Evolutionary conservation across 2,797 vertebrate species (phyloP).

Genomic region (Crocodylus rhombifer): DNA sequence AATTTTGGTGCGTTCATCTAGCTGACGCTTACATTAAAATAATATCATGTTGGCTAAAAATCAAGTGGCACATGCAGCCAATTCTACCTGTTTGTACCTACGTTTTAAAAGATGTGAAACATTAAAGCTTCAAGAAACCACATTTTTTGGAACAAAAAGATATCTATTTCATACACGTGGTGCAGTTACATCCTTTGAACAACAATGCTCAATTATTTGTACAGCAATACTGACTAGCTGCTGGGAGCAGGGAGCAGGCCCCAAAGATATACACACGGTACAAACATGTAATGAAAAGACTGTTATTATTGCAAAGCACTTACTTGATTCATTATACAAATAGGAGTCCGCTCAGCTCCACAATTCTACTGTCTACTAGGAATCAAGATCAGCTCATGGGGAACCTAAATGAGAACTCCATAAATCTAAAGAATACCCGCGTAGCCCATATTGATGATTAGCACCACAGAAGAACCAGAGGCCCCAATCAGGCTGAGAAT

Average conservation of each 20-base stretch:
- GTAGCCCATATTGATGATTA: background rate
- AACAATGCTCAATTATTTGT: too few relatives aligned
- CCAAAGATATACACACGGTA: too few relatives aligned
- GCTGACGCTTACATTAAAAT: constrained; percentile 76
- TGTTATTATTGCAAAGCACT: too few relatives aligned
- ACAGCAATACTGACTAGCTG: too few relatives aligned
- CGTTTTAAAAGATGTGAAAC: constrained; percentile 16
- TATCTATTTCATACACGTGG: background rate
- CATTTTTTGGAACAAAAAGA: background rate
- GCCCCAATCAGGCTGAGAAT: background rate
- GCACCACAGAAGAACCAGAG: background rate
- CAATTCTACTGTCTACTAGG: background rate
- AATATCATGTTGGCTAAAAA: background rate
- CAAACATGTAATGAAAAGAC: too few relatives aligned
- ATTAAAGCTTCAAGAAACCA: background rate
- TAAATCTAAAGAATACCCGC: background rate
- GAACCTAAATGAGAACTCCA: background rate
- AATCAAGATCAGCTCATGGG: background rate
- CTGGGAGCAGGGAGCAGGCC: too few relatives aligned
- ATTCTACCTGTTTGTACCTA: constrained; percentile 24
- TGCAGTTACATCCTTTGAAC: too few relatives aligned
- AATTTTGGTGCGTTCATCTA: constrained; percentile 79
- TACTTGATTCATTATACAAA: too few relatives aligned
- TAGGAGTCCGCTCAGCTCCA: background rate
- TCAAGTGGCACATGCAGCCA: constrained; percentile 17